Evolutionary conservation across 2,888 invertebrate species (phyloP).

Genomic region (Philhelius pedissequus): DNA sequence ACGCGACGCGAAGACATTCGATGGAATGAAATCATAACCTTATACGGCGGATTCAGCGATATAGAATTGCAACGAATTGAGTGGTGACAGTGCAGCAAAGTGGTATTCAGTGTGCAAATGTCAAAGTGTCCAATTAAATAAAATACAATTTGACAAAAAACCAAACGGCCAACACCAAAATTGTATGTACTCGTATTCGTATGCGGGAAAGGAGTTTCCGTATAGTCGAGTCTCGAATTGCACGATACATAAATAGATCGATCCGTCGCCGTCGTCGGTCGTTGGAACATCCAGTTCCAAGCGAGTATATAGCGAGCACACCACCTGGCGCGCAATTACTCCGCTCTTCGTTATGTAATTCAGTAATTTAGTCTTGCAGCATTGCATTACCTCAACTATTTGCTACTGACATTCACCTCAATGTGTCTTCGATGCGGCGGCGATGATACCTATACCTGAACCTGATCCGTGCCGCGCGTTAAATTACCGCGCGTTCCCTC

Average conservation of each 20-base stretch:
- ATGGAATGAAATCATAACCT: constrained; percentile 55
- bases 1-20: background rate
- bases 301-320: constrained; percentile 32
- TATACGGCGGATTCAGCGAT: constrained; percentile 22
- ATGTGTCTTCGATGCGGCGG: background rate
- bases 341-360: constrained; percentile 49
- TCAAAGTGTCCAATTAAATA: constrained; percentile 67
- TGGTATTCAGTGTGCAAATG: constrained; percentile 66
- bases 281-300: background rate
- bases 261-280: too few relatives aligned
- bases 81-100: constrained; percentile 62
- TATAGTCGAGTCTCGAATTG: background rate
- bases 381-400: constrained; percentile 52
- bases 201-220: background rate
- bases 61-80: constrained; percentile 57
- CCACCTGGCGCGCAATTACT: constrained; percentile 58
- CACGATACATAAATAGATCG: background rate
- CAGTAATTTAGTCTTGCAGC: constrained; percentile 44
- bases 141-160: constrained; percentile 66
- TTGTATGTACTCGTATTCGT: too few relatives aligned
- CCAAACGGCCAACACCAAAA: constrained; percentile 9
- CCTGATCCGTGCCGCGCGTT: constrained; percentile 32
- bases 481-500: constrained; percentile 16
- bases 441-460: too few relatives aligned
- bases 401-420: constrained; percentile 61